phyloP scores from a whole-genome alignment of 2,888 invertebrate species.

The Sisyra nigra region DNA sequence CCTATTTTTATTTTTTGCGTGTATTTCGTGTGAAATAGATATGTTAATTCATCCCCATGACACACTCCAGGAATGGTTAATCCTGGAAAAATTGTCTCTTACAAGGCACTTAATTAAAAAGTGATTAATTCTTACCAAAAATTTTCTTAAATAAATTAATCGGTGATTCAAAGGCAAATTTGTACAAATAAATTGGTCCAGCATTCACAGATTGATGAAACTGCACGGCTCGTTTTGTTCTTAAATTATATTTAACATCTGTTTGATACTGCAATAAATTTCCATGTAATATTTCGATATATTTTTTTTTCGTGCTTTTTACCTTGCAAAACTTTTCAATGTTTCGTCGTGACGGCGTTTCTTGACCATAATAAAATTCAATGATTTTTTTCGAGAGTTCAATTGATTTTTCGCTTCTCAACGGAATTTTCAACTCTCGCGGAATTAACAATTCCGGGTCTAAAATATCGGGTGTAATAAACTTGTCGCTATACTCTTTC shows the following conservation, averaged over 20 bases:
- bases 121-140: not conserved
- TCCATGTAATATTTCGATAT: not conserved
- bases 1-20: slow-evolving; percentile 8
- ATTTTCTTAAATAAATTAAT: slow-evolving; percentile 19
- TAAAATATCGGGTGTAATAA: slow-evolving; percentile 4
- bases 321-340: slow-evolving; percentile 9
- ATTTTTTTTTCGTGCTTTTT: slow-evolving; percentile 1
- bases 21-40: slow-evolving; percentile 17
- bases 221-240: slow-evolving; percentile 1
- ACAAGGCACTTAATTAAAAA: not conserved
- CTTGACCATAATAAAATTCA: slow-evolving; percentile 19
- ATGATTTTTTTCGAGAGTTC: slow-evolving; percentile 16
- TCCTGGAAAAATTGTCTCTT: not conserved
- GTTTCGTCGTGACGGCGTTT: slow-evolving; percentile 14
- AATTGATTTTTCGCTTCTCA: slow-evolving; percentile 17
- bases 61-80: slow-evolving; percentile 15
- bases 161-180: slow-evolving; percentile 18
- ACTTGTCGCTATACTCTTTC: slow-evolving; percentile 4
- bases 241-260: slow-evolving; percentile 4
- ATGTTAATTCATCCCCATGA: slow-evolving; percentile 22
- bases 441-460: slow-evolving; percentile 5
- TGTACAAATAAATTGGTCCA: slow-evolving; percentile 19
- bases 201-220: slow-evolving; percentile 11
- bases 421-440: not conserved
- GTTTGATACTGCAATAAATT: slow-evolving; percentile 6